A percentile compares a stretch with the other conserved stretches of the same genome.
Evolutionary conservation across 2,797 vertebrate species (phyloP).

Genomic region (Xyrichtys novacula): DNA sequence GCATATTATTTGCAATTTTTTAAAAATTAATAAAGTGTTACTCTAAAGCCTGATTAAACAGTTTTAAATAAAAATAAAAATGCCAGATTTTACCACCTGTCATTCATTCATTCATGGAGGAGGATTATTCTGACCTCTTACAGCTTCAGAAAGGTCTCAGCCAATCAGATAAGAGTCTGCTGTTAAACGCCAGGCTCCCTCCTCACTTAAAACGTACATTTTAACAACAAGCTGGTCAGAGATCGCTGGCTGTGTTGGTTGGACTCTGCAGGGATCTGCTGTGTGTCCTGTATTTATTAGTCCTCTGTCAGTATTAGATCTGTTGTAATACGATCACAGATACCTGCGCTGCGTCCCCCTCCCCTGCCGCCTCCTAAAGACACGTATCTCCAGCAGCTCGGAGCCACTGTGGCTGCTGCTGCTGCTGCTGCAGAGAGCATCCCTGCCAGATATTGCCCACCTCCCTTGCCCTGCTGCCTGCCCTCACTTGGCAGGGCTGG

Average conservation of each 20-base stretch:
- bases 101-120: no score
- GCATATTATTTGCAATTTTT: no score
- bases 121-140: no score
- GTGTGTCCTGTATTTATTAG: conserved; percentile 25
- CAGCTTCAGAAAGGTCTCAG: conserved; percentile 6
- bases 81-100: no score
- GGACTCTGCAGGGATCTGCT: conserved; percentile 29
- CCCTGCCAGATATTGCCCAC: conserved; percentile 65
- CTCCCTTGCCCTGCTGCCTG: conserved; percentile 58
- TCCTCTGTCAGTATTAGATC: conserved; percentile 24
- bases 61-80: no score
- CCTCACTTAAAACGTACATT: neutral
- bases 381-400: conserved; percentile 40
- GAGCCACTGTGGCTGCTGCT: conserved; percentile 35
- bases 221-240: no score
- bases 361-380: conserved; percentile 32
- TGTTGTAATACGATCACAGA: conserved; percentile 22
- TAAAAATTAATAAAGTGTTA: no score
- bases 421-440: conserved; percentile 38
- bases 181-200: neutral
- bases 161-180: conserved; percentile 7
- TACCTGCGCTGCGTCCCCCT: conserved; percentile 39
- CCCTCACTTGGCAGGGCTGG: conserved; percentile 56
- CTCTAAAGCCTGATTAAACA: no score
- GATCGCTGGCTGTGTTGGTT: conserved; percentile 15